Evolutionary conservation across 2,113 vertebrate species (phyloP), one percentile per base, ranked within the genome.

Genomic region (Syrrhaptes paradoxus): DNA sequence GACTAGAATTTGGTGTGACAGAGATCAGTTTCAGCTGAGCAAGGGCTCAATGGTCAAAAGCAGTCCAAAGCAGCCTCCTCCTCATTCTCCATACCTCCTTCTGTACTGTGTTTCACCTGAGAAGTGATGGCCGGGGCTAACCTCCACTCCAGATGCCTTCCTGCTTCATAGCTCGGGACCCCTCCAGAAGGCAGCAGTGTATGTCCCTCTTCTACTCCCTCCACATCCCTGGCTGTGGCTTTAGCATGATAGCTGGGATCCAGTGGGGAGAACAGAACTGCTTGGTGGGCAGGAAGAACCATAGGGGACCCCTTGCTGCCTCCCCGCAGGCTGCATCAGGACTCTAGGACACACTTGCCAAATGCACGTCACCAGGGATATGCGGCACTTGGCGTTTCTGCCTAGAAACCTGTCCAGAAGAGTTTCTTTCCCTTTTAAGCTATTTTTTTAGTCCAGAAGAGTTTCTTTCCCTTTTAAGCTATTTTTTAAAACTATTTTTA

Each of bases 241-340:
- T 74, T 24, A 85, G 31, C 38, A 18, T 0, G 0, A 4, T 11
- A 29, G 26, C 46, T 52, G 31, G 26, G 55, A 65, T 32, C n/a
- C 67, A 48, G 45, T 1, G 0, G 2, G 20, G 21, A 73, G n/a
- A 76, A 46, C 0, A 2, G 36, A 13, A 20, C 18, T 65, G 52
- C 55, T 10, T 28, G 51, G 34, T 46, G 65, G 36, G 57, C 48
- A 59, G 38, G 26, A 74, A 28, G n/a, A 41, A 48, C 15, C 5
- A 1, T n/a, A 17, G 8, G 31, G 14, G 45, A 94, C 72, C 31
- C 52, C 73, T 71, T 45, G 43, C 78, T 85, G 51, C 15, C 24
- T 62, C 41, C 58, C 32, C 13, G 26, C 25, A 51, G 25, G 13
- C 22, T 22, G 16, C 24, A 51, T 17, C 55, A 54, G n/a, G n/a